These are phyloP conservation scores for Balearica regulorum DNA, from an alignment of 2,797 vertebrate species.

Conservation along the genomic window DNA sequence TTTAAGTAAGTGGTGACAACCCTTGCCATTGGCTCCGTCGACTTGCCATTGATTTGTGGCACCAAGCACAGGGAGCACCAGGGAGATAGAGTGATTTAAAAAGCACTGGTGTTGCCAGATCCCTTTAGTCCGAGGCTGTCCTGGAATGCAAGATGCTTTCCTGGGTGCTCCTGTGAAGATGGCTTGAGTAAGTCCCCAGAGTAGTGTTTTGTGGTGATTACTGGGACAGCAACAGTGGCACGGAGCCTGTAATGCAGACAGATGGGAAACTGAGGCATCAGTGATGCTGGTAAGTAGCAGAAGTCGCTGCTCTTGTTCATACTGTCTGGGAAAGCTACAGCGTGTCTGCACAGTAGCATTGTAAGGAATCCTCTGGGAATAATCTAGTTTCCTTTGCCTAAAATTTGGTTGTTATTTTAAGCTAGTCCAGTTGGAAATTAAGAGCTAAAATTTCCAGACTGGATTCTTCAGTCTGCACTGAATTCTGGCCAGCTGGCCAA, in stretches of 20 bases:
- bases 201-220: neutral
- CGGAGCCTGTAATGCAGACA: neutral
- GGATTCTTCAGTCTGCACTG: neutral
- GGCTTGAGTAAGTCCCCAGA: neutral
- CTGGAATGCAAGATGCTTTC: neutral
- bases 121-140: neutral
- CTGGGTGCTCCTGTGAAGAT: neutral
- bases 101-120: neutral
- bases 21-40: rapidly evolving
- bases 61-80: neutral
- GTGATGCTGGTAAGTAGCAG: neutral
- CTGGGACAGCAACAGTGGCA: neutral
- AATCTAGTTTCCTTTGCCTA: neutral
- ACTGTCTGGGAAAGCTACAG: neutral
- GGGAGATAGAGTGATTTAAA: neutral
- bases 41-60: neutral
- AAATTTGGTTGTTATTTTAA: neutral
- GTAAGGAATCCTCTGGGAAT: neutral
- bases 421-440: neutral
- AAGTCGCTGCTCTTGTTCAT: neutral
- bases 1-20: neutral
- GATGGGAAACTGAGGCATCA: neutral
- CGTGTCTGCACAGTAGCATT: neutral
- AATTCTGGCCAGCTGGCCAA: neutral
- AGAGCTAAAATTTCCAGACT: neutral